phyloP scores from a whole-genome alignment of 2,888 invertebrate species.

The Strigamia transsilvanica region DNA sequence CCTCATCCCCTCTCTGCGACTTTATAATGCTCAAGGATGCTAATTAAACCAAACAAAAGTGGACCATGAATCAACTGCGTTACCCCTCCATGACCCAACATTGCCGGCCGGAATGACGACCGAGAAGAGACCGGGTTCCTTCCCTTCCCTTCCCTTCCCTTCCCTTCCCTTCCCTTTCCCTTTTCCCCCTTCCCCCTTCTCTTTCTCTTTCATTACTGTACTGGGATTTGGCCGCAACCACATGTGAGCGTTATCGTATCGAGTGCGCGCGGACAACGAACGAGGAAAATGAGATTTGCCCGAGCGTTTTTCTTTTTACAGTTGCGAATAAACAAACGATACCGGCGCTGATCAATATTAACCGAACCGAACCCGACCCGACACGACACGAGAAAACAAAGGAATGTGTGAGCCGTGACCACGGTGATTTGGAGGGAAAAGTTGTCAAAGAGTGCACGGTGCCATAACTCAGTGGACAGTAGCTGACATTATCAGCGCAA shows the following conservation, averaged over 20 bases:
- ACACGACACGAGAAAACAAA: not conserved
- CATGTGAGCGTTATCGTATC: slow-evolving; percentile 2
- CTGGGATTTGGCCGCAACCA: slow-evolving; percentile 21
- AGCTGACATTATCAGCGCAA: slow-evolving; percentile 22
- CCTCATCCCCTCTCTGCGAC: not conserved
- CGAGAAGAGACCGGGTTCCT: too few species aligned
- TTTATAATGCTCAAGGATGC: slow-evolving; percentile 41
- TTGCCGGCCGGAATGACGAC: too few species aligned
- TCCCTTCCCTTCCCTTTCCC: not conserved
- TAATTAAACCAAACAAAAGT: slow-evolving; percentile 43
- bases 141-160: too few species aligned
- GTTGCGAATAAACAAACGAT: not conserved
- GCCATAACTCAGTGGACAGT: slow-evolving; percentile 36
- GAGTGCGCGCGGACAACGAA: slow-evolving; percentile 3
- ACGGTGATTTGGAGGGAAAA: not conserved
- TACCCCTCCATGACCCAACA: slow-evolving; percentile 1
- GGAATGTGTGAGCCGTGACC: not conserved
- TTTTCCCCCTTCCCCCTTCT: not conserved
- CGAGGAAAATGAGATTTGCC: slow-evolving; percentile 1
- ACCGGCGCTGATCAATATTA: too few species aligned
- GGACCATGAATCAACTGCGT: slow-evolving; percentile 4
- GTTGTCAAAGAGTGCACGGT: not conserved
- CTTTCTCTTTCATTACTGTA: not conserved
- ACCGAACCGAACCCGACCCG: too few species aligned
- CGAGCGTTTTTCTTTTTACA: slow-evolving; percentile 14